Percentiles rank a stretch among this genome's conserved stretches.
These are phyloP conservation scores for Axea sp. DNA, from an alignment of 2,888 invertebrate species.

Conservation along the genomic window DNA sequence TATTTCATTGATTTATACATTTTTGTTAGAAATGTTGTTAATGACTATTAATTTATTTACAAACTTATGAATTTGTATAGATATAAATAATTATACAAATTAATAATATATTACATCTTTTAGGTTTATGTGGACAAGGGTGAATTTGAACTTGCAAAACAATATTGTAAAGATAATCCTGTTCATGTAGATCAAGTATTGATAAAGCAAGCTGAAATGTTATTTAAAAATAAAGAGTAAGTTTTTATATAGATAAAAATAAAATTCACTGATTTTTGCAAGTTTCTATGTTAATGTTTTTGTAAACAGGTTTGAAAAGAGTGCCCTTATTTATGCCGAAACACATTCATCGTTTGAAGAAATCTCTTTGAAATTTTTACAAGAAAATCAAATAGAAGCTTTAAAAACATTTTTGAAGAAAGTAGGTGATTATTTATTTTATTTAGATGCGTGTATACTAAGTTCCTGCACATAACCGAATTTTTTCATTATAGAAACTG, in stretches of 20 bases:
- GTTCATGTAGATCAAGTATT: conserved; percentile 90
- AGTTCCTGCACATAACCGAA: too few relatives aligned
- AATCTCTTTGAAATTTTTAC: conserved; percentile 93
- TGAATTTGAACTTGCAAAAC: conserved; percentile 92
- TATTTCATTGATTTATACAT: too few relatives aligned
- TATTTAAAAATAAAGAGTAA: conserved; percentile 87
- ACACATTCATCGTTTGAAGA: conserved; percentile 96
- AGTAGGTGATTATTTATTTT: conserved; percentile 31
- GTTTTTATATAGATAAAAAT: too few relatives aligned
- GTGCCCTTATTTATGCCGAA: conserved; percentile 93
- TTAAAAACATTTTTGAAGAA: conserved; percentile 89
- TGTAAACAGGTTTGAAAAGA: conserved; percentile 88
- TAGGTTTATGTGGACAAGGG: conserved; percentile 90
- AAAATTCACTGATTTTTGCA: too few relatives aligned
- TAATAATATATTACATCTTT: too few relatives aligned
- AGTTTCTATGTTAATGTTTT: too few relatives aligned
- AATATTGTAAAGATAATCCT: conserved; percentile 90
- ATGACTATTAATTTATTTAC: too few relatives aligned
- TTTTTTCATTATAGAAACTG: conserved; percentile 82
- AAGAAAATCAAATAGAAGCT: conserved; percentile 89
- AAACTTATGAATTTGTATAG: too few relatives aligned
- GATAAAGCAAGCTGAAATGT: conserved; percentile 92
- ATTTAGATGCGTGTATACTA: too few relatives aligned
- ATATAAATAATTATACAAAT: too few relatives aligned
- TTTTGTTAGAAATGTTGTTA: too few relatives aligned